These are phyloP conservation scores for Synchiropus splendidus DNA, from an alignment of 2,113 vertebrate genomes.

Conservation along the genomic window DNA sequence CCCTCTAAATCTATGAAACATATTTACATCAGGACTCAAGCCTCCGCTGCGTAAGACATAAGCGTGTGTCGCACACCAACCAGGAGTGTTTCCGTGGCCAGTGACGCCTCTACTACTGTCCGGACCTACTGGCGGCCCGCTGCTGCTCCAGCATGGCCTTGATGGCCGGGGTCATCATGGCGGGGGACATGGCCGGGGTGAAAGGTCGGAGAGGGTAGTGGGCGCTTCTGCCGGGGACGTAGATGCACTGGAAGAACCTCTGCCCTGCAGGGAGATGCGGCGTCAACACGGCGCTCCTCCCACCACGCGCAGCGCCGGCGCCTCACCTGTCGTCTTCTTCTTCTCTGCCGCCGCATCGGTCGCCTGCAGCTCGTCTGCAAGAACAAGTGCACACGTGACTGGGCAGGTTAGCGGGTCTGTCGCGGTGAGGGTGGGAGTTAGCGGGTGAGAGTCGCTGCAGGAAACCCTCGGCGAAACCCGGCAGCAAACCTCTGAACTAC, in stretches of 20 bases:
- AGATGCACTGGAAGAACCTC: constrained; percentile 70
- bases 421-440: too few species aligned
- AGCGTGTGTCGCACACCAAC: too few species aligned
- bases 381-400: background rate
- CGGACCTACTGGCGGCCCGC: constrained; percentile 44
- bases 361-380: constrained; percentile 37
- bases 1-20: too few species aligned
- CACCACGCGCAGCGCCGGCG: too few species aligned
- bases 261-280: constrained; percentile 44
- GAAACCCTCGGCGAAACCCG: too few species aligned
- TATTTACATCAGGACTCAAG: too few species aligned
- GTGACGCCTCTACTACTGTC: constrained; percentile 34
- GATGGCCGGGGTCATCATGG: constrained; percentile 52
- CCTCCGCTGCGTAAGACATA: too few species aligned
- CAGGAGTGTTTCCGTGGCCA: too few species aligned
- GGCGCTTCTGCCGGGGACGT: constrained; percentile 57
- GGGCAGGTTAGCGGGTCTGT: too few species aligned
- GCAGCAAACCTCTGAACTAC: too few species aligned
- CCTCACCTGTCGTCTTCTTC: constrained; percentile 62
- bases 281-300: too few species aligned
- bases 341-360: constrained; percentile 55
- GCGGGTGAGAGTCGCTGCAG: too few species aligned
- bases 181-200: constrained; percentile 54
- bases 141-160: constrained; percentile 63
- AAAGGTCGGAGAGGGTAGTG: constrained; percentile 61